Evolutionary conservation across 2,888 invertebrate genomes (phyloP).

Genomic region (Dynastes grantii): DNA sequence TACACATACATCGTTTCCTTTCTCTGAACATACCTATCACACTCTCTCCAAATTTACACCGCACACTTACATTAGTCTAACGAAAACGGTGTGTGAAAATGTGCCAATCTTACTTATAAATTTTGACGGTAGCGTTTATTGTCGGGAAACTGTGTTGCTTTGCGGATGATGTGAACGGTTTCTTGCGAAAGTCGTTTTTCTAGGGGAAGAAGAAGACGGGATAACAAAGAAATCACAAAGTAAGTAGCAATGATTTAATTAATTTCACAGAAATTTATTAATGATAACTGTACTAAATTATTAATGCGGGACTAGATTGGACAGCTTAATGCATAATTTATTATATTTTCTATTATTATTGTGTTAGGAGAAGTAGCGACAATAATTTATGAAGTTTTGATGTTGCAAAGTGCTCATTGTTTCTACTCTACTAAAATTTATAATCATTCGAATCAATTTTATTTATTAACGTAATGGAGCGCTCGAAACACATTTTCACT

Average conservation of each 20-base stretch:
- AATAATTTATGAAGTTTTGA: no score
- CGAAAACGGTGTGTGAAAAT: constrained; percentile 57
- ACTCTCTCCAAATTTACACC: not conserved
- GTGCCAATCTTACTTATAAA: constrained; percentile 59
- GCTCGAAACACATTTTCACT: no score
- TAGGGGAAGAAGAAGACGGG: constrained; percentile 32
- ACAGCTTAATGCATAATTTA: no score
- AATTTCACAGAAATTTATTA: no score
- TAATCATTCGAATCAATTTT: no score
- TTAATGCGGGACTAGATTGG: no score
- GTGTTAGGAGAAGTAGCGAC: no score
- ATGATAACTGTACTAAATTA: no score
- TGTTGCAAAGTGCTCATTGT: no score
- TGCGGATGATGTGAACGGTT: constrained; percentile 48
- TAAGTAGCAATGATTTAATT: constrained; percentile 13
- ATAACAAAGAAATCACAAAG: constrained; percentile 34
- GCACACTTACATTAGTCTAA: not conserved
- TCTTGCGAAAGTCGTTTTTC: constrained; percentile 1
- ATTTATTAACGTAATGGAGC: no score
- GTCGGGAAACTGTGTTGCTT: constrained; percentile 36
- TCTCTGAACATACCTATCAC: constrained; percentile 49
- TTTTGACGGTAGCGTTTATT: constrained; percentile 38
- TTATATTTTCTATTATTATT: no score
- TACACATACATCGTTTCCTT: constrained; percentile 48
- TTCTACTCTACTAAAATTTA: no score